Conservation (phyloP, 2,113 vertebrate genomes). For the Lathamus discolor region DNA sequence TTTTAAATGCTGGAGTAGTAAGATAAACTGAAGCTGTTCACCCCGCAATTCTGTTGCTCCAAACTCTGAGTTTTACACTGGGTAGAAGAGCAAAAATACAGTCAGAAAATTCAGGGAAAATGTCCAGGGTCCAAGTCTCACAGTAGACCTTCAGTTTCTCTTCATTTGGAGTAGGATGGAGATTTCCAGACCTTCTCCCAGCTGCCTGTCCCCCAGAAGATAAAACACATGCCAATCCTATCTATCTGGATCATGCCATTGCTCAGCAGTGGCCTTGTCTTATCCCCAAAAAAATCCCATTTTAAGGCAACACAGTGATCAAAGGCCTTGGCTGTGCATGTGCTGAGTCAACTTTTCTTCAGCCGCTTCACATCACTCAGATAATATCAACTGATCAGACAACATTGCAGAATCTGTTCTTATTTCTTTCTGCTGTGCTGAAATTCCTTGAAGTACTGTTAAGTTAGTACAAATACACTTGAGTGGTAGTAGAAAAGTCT, state of each 20-base stretch:
- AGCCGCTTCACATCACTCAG: neutral
- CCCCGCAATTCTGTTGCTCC: neutral
- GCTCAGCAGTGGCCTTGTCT: neutral
- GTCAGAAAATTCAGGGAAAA: neutral
- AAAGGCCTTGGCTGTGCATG: neutral
- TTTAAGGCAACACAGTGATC: neutral
- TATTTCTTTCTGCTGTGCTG: neutral
- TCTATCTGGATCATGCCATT: neutral
- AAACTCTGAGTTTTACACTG: neutral
- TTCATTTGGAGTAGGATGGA: neutral
- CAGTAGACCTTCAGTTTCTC: neutral
- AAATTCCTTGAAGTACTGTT: neutral
- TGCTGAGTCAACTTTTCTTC: neutral
- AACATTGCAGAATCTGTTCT: neutral
- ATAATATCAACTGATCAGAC: neutral
- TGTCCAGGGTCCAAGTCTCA: neutral
- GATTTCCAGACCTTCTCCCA: neutral
- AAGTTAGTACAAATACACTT: neutral
- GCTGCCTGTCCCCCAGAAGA: neutral
- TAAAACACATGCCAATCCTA: neutral
- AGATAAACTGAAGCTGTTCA: neutral
- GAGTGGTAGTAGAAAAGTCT: neutral
- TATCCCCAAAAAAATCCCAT: neutral
- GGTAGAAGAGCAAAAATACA: neutral
- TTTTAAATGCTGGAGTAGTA: neutral